Conservation (phyloP, 1,140 invertebrate genomes). For the Protaetia brevitarsis region DNA sequence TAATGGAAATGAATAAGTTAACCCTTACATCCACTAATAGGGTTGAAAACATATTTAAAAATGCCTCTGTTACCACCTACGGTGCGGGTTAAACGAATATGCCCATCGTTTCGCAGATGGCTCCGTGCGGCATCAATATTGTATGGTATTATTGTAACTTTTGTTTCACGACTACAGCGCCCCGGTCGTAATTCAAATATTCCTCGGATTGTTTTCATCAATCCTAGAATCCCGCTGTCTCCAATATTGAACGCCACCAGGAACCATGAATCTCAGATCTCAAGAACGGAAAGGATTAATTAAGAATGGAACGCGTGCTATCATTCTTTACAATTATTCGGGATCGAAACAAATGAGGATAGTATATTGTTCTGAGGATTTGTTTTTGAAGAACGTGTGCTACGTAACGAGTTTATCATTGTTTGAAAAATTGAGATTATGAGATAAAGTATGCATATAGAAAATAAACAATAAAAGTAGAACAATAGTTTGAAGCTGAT, state of each 20-base stretch:
- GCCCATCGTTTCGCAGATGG: neutral
- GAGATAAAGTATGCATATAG: no score
- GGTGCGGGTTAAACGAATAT: conserved; percentile 1
- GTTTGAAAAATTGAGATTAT: neutral
- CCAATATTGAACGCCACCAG: neutral
- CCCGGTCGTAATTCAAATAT: conserved; percentile 6
- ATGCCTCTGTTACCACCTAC: neutral
- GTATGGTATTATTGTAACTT: neutral
- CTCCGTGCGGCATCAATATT: no score
- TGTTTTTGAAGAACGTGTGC: no score
- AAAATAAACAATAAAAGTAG: no score
- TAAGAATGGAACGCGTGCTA: neutral
- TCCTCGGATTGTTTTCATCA: conserved; percentile 12
- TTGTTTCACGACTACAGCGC: neutral
- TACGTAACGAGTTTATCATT: neutral
- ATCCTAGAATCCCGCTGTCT: neutral
- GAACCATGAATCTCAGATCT: conserved; percentile 6
- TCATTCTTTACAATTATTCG: neutral
- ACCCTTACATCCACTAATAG: neutral
- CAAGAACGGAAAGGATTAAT: neutral
- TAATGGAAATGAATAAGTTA: neutral
- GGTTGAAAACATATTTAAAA: neutral
- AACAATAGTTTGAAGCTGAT: no score
- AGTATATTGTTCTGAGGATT: no score
- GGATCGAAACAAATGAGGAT: no score